A percentile compares a stretch with the other conserved stretches of the same genome.
Evolutionary conservation across 2,888 invertebrate genomes (phyloP).

Genomic region (Aphrophora alni): DNA sequence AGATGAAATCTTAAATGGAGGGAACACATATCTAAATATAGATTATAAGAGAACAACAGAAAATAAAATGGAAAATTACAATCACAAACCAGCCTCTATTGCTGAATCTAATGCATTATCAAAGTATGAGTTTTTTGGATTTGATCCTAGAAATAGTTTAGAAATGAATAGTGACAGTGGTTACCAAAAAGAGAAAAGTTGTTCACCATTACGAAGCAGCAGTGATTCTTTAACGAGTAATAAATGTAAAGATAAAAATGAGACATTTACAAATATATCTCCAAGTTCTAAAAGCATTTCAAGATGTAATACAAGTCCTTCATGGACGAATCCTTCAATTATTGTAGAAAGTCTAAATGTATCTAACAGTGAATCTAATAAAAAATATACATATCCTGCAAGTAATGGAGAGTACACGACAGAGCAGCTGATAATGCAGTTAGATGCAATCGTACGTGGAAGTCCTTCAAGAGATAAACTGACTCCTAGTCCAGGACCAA

Average conservation of each 20-base stretch:
- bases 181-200: conserved; percentile 28
- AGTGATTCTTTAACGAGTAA: conserved; percentile 28
- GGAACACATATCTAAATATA: background rate
- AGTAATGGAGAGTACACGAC: conserved; percentile 38
- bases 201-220: conserved; percentile 11
- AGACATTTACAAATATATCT: background rate
- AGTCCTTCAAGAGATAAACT: conserved; percentile 19
- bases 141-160: conserved; percentile 42
- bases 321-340: conserved; percentile 46
- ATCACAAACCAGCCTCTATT: conserved; percentile 36
- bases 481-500: conserved; percentile 30
- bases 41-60: background rate
- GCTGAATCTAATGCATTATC: conserved; percentile 42
- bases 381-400: background rate
- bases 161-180: conserved; percentile 21
- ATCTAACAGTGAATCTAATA: background rate
- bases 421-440: conserved; percentile 35
- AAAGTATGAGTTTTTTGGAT: conserved; percentile 46
- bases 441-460: conserved; percentile 39
- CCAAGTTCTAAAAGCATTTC: background rate
- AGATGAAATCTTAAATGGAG: background rate
- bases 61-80: conserved; percentile 14
- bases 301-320: conserved; percentile 35
- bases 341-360: conserved; percentile 38
- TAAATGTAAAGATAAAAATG: conserved; percentile 1